Evolutionary conservation across 2,888 invertebrate genomes (phyloP), one percentile per base, ranked within the genome.

Genomic region (Sphecodes monilicornis): DNA sequence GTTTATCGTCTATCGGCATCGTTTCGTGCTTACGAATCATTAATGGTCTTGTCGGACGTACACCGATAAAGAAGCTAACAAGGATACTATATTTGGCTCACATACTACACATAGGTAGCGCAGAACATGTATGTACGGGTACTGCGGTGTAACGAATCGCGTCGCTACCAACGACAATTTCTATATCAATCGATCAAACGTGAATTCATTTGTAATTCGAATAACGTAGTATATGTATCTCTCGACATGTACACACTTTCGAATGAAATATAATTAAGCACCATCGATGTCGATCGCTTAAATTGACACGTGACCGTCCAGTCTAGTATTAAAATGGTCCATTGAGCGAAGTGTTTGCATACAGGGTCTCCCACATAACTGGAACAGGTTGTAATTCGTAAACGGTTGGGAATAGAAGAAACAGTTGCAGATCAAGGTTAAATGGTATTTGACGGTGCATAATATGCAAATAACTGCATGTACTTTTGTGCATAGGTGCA

Each of bases 21-120:
- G 29, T 80, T 43, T 36, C 60, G 64, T 68, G 54, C 57, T 81
- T n/a, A 60, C 36, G 22, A 81, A 72, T 43, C 36, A n/a, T 69
- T 60, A 39, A 69, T 46, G 57, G 60, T 46, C 70, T 64, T 26
- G 18, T 71, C 46, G 70, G 69, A 66, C 41, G 64, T 41, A 71
- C 74, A 46, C 13, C 57, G 46, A 54, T 54, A 68, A 74, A 29
- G 43, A 60, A 60, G 69, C 46, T 84, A 41, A 69, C 69, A 66
- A 10, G 66, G 39, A 66, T 10, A 36, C 39, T 39, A 11, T 39
- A 36, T 66, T 36, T n/a, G 66, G 66, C n/a, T 66, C 39, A 66
- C 39, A 66, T 66, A n/a, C n/a, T 66, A 36, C 66, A 66, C 66
- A 66, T 66, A 66, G 66, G 39, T 22, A 66, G n/a, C 32, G 66